These are phyloP conservation scores for Drosophila albomicans DNA, from an alignment of 1,140 invertebrate genomes.

Conservation along the genomic window DNA sequence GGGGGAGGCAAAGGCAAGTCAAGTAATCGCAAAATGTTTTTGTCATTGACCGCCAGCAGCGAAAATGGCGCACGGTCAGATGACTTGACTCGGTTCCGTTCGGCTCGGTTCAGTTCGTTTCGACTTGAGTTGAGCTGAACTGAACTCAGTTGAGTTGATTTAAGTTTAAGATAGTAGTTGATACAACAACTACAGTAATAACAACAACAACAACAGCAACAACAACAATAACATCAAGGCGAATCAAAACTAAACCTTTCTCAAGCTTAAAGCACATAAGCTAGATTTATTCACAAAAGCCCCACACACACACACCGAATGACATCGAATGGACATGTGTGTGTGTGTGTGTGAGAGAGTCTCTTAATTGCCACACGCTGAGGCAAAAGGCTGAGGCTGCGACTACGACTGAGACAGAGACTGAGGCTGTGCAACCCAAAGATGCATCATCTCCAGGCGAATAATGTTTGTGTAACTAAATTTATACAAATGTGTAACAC, in stretches of 20 bases:
- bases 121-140: not conserved
- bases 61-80: slow-evolving; percentile 79
- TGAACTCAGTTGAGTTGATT: slow-evolving; percentile 7
- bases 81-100: slow-evolving; percentile 52
- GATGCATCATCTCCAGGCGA: slow-evolving; percentile 39
- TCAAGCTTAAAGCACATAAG: slow-evolving; percentile 73
- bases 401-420: slow-evolving; percentile 42
- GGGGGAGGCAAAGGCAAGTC: slow-evolving; percentile 8
- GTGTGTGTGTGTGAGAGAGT: slow-evolving; percentile 29
- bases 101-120: slow-evolving; percentile 24
- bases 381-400: slow-evolving; percentile 41
- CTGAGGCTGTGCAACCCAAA: slow-evolving; percentile 53
- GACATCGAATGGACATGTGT: not conserved
- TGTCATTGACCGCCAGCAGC: slow-evolving; percentile 78
- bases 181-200: slow-evolving; percentile 6
- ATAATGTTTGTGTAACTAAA: slow-evolving; percentile 68
- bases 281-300: slow-evolving; percentile 81
- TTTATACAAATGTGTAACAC: slow-evolving; percentile 82
- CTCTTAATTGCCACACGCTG: slow-evolving; percentile 77
- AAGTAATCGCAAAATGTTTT: slow-evolving; percentile 61
- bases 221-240: slow-evolving; percentile 44
- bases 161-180: slow-evolving; percentile 28
- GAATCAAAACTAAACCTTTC: slow-evolving; percentile 78
- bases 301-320: slow-evolving; percentile 25
- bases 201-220: not conserved